Conservation (phyloP, 2,888 invertebrate species). For the Drosophila fungiperda region DNA sequence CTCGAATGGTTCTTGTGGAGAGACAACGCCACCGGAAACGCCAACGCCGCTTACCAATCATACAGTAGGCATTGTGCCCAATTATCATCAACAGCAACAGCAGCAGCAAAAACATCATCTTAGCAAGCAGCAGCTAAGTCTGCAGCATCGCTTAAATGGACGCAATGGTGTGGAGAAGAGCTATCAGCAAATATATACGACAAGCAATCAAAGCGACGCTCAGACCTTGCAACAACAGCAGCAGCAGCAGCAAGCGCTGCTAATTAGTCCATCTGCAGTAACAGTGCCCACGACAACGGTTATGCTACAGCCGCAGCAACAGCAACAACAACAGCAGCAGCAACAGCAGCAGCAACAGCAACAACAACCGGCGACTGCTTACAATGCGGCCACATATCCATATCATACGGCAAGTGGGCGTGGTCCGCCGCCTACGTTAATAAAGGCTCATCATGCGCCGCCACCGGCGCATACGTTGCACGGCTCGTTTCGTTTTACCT, state of each 20-base stretch:
- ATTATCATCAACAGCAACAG: constrained; percentile 52
- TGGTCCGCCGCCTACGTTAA: constrained; percentile 75
- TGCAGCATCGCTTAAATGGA: constrained; percentile 83
- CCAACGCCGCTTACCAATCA: constrained; percentile 77
- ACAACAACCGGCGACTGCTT: constrained; percentile 54
- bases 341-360: constrained; percentile 46
- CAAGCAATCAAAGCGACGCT: constrained; percentile 60
- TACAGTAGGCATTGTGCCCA: constrained; percentile 59
- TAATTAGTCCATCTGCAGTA: constrained; percentile 82
- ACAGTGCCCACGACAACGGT: constrained; percentile 72
- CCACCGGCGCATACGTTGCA: constrained; percentile 76
- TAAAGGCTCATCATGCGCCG: constrained; percentile 79
- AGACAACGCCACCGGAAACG: constrained; percentile 84
- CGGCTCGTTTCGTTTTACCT: constrained; percentile 82
- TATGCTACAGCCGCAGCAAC: constrained; percentile 77
- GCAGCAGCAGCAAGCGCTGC: constrained; percentile 53
- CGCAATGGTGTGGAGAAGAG: constrained; percentile 77
- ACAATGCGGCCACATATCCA: constrained; percentile 78
- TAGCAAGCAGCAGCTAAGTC: constrained; percentile 81
- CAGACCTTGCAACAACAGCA: constrained; percentile 53
- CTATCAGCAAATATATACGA: constrained; percentile 72
- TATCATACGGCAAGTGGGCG: constrained; percentile 76
- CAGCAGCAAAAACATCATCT: constrained; percentile 77
- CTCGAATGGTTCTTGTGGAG: constrained; percentile 84
- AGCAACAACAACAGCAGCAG: constrained; percentile 48